Evolutionary conservation across 2,888 invertebrate species (phyloP).

Genomic region (Drosophila subquinaria): DNA sequence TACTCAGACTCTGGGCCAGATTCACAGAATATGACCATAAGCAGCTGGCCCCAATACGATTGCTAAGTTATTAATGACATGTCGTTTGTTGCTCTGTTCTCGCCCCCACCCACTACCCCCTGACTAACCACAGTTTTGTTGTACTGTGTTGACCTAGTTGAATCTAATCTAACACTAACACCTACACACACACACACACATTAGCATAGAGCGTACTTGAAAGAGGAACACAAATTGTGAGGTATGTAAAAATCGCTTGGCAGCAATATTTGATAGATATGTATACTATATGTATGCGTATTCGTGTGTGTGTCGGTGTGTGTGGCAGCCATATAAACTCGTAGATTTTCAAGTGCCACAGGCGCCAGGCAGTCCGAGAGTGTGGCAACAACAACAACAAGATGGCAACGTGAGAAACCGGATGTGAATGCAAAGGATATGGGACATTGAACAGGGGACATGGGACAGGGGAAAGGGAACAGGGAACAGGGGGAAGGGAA

Average conservation of each 20-base stretch:
- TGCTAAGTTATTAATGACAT: slow-evolving; percentile 74
- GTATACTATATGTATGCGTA: slow-evolving; percentile 9
- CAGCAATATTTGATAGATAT: slow-evolving; percentile 75
- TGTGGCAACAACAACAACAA: slow-evolving; percentile 26
- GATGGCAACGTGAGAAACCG: slow-evolving; percentile 28
- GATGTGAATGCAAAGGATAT: slow-evolving; percentile 42
- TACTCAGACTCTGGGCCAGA: neutral
- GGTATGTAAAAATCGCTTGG: slow-evolving; percentile 70
- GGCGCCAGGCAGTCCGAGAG: slow-evolving; percentile 55
- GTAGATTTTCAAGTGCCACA: slow-evolving; percentile 59
- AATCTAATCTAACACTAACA: slow-evolving; percentile 60
- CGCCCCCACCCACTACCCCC: neutral
- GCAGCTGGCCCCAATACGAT: slow-evolving; percentile 58
- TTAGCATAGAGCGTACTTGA: slow-evolving; percentile 33
- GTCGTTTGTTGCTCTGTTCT: slow-evolving; percentile 55
- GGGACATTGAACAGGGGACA: slow-evolving; percentile 1
- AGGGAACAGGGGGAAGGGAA: too few species aligned
- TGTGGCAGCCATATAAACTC: slow-evolving; percentile 53
- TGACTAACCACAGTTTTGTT: slow-evolving; percentile 11
- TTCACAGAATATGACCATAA: slow-evolving; percentile 18
- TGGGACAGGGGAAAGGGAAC: neutral
- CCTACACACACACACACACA: slow-evolving; percentile 9
- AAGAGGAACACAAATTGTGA: slow-evolving; percentile 53
- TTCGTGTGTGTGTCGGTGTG: slow-evolving; percentile 10
- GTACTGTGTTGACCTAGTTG: slow-evolving; percentile 63